Conservation (phyloP, 2,888 invertebrate genomes). For the Drosophila atroscutellata region DNA sequence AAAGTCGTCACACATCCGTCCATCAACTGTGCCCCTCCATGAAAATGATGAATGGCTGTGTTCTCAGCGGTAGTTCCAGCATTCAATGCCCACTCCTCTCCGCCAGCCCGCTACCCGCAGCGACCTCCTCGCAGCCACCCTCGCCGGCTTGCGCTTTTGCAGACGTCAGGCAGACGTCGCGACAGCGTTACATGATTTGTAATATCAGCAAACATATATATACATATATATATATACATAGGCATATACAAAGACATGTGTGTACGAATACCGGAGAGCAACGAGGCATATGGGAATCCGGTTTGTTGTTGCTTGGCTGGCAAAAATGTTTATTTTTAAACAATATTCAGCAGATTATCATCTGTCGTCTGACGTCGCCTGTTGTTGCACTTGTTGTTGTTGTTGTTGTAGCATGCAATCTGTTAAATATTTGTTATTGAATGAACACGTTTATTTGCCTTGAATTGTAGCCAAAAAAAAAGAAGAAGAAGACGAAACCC, state of each 20-base stretch:
- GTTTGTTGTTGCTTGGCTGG: constrained; percentile 50
- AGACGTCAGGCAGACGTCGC: constrained; percentile 73
- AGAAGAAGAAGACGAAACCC: constrained; percentile 13
- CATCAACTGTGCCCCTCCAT: constrained; percentile 55
- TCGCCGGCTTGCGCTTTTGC: constrained; percentile 37
- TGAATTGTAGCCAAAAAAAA: constrained; percentile 51
- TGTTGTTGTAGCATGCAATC: constrained; percentile 46
- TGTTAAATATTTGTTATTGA: constrained; percentile 47
- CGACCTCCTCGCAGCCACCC: not conserved
- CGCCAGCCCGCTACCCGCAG: not conserved
- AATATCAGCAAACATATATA: constrained; percentile 67
- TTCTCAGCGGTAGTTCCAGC: constrained; percentile 31
- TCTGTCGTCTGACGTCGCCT: constrained; percentile 59
- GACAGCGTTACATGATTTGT: constrained; percentile 76
- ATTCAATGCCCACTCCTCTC: constrained; percentile 1
- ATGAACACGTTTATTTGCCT: constrained; percentile 66
- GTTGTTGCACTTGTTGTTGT: constrained; percentile 9
- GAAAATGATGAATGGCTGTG: constrained; percentile 68
- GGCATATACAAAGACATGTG: not conserved
- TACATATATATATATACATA: not conserved
- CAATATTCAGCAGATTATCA: constrained; percentile 72
- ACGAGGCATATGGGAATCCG: constrained; percentile 57
- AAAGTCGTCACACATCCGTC: constrained; percentile 78
- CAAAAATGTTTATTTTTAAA: constrained; percentile 71
- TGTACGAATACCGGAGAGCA: constrained; percentile 5